Evolutionary conservation across 2,888 invertebrate species (phyloP), one percentile per base, ranked within the genome.

Genomic region (Eledona agricola): DNA sequence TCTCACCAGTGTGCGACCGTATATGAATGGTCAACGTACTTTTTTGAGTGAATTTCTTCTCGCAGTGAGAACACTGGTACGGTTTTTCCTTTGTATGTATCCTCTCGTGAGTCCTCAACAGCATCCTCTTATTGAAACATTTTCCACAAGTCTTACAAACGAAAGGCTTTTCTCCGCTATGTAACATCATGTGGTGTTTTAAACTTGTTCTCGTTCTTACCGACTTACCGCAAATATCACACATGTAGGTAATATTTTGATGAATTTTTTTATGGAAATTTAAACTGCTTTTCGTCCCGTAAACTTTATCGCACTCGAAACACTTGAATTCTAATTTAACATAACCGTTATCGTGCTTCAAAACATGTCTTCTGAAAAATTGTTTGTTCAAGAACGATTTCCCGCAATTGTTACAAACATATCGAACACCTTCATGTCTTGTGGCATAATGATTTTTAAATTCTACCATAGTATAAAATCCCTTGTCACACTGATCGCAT

Each of bases 401-500:
- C 1, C 40, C 17, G 37, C 61, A 63, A 19, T 40, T 31, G 5
- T 31, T 31, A 28, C 63, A 63, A 20, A 57, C 26, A 31, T 42
- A 59, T 23, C 57, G 34, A 1, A 62, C 51, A 1, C 60, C 59
- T 28, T 51, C 58, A 28, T 63, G 60, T 13, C 51, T 29, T 2
- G 49, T 51, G 2, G 51, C 57, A 37, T 61, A 59, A 40, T 63
- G 62, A 12, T 52, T 54, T 17, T 58, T 58, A 6, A 55, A 62
- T 11, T 55, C 58, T 4, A 38, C 15, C 47, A 51, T 47, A 1
- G 51, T 59, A 19, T 60, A 61, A 37, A 63, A 65, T 6, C 63
- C 62, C 25, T 59, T 61, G 6, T 58, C 60, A 38, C 65, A 65
- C 13, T 57, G 55, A 23, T 60, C 58, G 28, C 65, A 66, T 40